Percentiles rank a stretch among this genome's conserved stretches.
These are phyloP conservation scores for Pterocles burchelli DNA, from an alignment of 2,113 vertebrate species.

Conservation along the genomic window DNA sequence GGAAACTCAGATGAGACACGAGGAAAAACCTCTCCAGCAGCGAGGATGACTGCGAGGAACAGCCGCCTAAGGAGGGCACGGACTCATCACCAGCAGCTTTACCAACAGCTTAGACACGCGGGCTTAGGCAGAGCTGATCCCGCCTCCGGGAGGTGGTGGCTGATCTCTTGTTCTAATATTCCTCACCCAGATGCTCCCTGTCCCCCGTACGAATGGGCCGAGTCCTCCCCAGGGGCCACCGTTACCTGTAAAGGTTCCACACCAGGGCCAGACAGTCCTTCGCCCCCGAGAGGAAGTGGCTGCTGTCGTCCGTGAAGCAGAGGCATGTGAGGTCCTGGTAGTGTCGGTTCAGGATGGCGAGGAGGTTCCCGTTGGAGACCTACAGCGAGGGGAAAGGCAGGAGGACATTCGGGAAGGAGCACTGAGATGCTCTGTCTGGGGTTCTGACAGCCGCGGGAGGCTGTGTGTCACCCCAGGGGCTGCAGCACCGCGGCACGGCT, in stretches of 20 bases:
- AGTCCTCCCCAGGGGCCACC: fast-evolving
- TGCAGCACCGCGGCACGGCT: neutral
- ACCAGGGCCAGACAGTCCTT: conserved; percentile 93
- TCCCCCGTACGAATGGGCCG: fast-evolving
- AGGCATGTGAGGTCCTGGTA: conserved; percentile 94
- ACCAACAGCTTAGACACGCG: fast-evolving
- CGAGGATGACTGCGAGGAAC: fast-evolving
- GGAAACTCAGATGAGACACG: neutral
- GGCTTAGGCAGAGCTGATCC: neutral
- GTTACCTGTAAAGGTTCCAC: conserved; percentile 91
- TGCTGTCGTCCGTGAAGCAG: conserved; percentile 91
- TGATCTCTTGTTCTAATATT: neutral
- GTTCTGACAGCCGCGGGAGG: neutral
- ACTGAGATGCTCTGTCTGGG: fast-evolving
- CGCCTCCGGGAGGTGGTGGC: fast-evolving
- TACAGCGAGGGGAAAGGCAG: conserved; percentile 6
- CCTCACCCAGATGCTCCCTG: neutral
- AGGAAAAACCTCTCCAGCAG: neutral
- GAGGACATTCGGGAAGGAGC: neutral
- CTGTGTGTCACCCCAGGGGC: neutral
- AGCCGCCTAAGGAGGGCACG: neutral
- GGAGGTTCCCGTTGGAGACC: conserved; percentile 90
- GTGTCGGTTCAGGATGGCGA: conserved; percentile 89
- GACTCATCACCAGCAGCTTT: neutral
- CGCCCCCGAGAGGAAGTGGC: conserved; percentile 92